These are phyloP conservation scores for Pteruthius melanotis DNA, from an alignment of 2,113 vertebrate genomes.

Conservation along the genomic window DNA sequence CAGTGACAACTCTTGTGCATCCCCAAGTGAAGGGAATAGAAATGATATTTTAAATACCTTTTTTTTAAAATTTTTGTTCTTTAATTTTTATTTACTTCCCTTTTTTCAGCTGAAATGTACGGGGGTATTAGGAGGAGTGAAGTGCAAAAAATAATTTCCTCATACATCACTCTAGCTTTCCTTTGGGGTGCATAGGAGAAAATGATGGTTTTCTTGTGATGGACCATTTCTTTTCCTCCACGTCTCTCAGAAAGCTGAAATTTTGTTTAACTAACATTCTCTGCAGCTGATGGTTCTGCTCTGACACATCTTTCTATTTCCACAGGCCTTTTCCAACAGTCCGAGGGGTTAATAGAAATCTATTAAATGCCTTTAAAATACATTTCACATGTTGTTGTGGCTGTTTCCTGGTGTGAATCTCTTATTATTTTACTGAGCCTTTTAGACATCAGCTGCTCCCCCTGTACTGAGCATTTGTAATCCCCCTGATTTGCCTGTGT, in stretches of 20 bases:
- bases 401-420: constrained; percentile 43
- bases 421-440: constrained; percentile 40
- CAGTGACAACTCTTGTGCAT: not conserved
- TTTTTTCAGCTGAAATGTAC: not conserved
- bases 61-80: not conserved
- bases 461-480: constrained; percentile 6
- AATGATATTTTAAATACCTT: not conserved
- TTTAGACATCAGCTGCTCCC: constrained; percentile 13
- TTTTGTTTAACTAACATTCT: constrained; percentile 6
- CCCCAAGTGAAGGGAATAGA: not conserved
- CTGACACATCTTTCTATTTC: constrained; percentile 15
- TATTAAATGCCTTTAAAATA: constrained; percentile 52
- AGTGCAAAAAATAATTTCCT: not conserved
- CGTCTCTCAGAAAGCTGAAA: not conserved
- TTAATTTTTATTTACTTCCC: not conserved
- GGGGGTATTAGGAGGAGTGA: not conserved
- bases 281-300: constrained; percentile 13
- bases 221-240: not conserved
- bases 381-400: constrained; percentile 18
- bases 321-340: not conserved
- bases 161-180: not conserved
- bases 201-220: not conserved
- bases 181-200: not conserved
- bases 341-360: constrained; percentile 40
- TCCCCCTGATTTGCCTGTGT: not conserved